These are phyloP conservation scores for Anniella stebbinsi DNA, from an alignment of 2,797 vertebrate genomes.

Conservation along the genomic window DNA sequence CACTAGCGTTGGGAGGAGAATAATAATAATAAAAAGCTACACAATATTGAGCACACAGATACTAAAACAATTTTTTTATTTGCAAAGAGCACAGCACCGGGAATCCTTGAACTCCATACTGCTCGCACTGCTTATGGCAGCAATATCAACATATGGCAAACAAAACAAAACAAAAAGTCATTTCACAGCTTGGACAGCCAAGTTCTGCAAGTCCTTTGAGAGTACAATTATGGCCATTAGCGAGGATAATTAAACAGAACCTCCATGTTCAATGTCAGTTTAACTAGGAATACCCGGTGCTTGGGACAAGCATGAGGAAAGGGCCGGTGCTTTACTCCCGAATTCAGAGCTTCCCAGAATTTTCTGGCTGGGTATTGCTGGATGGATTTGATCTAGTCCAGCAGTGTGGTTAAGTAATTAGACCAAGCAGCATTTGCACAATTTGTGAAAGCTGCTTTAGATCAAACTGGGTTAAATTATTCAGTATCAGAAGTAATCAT, in stretches of 20 bases:
- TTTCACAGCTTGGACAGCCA: background rate
- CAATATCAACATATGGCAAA: background rate
- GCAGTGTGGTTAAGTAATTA: background rate
- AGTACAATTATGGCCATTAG: background rate
- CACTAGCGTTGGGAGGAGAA: too few relatives aligned
- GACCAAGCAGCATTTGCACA: background rate
- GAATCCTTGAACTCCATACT: background rate
- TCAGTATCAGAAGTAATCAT: background rate
- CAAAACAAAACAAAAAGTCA: background rate
- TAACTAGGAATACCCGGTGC: background rate
- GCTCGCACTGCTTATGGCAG: background rate
- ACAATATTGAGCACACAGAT: background rate
- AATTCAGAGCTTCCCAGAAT: background rate
- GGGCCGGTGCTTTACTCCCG: background rate
- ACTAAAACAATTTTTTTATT: too few relatives aligned
- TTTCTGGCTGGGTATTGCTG: too few relatives aligned
- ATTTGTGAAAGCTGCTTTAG: background rate
- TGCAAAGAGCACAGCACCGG: background rate
- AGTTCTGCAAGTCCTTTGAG: background rate
- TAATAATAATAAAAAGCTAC: background rate
- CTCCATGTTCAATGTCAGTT: background rate
- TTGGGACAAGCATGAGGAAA: background rate
- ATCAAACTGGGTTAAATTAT: background rate
- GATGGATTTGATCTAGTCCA: background rate
- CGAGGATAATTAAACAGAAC: background rate